Base-by-base conservation (phyloP, 2,888 invertebrate species). In the Coremacera marginata region DNA sequence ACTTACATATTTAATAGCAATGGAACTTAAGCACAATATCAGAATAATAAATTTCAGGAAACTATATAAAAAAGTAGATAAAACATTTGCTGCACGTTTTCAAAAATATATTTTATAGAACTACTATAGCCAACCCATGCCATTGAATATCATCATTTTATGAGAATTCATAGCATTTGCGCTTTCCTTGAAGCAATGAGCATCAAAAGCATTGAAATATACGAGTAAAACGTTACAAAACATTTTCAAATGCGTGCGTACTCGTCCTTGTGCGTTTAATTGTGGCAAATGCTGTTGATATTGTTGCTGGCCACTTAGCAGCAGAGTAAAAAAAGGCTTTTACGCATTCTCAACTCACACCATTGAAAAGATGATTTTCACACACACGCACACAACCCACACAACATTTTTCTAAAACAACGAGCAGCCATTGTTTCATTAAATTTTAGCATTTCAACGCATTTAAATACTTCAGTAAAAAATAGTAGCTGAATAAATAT, bases 391-490 rank as follows among this genome's bases (percentile, higher is more conserved):
- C 55, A 55, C 31, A 31, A 5, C 31, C 3, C 31, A 31, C 31
- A 31, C 31, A 19, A 52, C 19, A 19, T 55, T 22, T 5, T 9
- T 9, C 19, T 19, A 55, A 55, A 44, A 44, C 2, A 44, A 14
- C 44, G 44, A 44, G 44, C 44, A 44, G 44, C 14, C 14, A 11
- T 44, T 44, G 4, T 55, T 55, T 55, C 55, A 55, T 55, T 55
- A 55, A 55, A 55, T 55, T 55, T 55, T 3, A 44, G 44, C 44
- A 44, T 44, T 44, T 14, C 7, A 63, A 68, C 7, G 25, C 27
- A 27, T 68, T 68, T 49, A 67, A 68, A 68, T 68, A n/a, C 27
- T 68, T 68, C 27, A 51, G 49, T 44, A n/a, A 11, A 68, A 27
- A 27, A 68, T 14, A 14, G 44, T 1, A 37, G 37, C 8, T 55